Conservation (phyloP, 2,113 vertebrate genomes). For the Malurus cyaneus region DNA sequence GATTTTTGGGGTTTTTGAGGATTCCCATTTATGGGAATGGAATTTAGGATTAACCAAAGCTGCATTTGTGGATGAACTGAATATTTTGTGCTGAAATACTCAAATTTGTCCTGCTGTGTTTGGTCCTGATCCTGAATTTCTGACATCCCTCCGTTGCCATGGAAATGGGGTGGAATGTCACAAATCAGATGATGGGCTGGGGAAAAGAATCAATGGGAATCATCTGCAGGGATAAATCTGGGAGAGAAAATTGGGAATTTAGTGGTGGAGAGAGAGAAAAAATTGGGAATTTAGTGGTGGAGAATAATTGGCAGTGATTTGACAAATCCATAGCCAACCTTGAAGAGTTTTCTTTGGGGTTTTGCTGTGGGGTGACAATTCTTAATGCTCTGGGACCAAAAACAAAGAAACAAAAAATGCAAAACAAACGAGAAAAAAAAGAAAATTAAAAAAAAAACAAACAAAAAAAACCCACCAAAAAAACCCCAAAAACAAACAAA, state of each 20-base stretch:
- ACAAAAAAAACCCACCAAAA: no score
- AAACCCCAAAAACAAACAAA: no score
- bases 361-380: background rate
- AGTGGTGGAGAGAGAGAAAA: background rate
- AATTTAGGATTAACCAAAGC: background rate
- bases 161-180: background rate
- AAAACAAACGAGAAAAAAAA: no score
- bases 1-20: accelerated
- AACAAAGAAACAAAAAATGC: no score
- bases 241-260: background rate
- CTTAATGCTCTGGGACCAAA: background rate
- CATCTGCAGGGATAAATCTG: background rate
- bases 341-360: background rate
- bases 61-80: background rate
- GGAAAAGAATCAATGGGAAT: background rate
- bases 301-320: background rate
- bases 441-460: no score
- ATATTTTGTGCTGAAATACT: background rate
- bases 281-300: background rate
- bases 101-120: background rate
- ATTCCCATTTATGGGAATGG: background rate
- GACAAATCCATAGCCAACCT: background rate
- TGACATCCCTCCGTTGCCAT: background rate
- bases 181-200: background rate
- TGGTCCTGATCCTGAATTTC: constrained; percentile 2